Evolutionary conservation across 2,888 invertebrate species (phyloP), one percentile per base, ranked within the genome.

Genomic region (Cristatella mucedo): DNA sequence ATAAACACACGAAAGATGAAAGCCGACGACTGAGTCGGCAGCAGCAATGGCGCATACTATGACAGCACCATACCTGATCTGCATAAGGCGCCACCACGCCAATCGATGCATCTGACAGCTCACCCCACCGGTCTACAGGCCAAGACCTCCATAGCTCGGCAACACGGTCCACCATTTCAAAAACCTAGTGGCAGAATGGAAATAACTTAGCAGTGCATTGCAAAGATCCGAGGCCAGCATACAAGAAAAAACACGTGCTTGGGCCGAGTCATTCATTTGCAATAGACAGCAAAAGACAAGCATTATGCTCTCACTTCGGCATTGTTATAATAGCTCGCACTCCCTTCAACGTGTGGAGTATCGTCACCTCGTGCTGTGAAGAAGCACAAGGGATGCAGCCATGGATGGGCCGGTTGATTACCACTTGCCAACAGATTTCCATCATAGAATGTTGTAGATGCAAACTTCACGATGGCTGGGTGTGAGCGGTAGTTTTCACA

Each of bases 71-170:
- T 43, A 63, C 75, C 69, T 84, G 84, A 65, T 83, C 83, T 1
- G 79, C 74, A 61, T 83, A 84, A 1, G 82, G 82, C 0, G 81
- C 78, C 63, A 84, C 76, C n/a, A 84, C 79, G 1, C 83, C 82
- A 44, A 84, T 80, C 43, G 78, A 77, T 44, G 75, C 76, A 50
- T 81, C 81, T 48, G 61, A 58, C 48, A 75, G 74, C 37, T 77
- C 73, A 46, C 76, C 74, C 36, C 82, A 83, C 2, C 75, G 71
- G 2, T 70, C 63, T 0, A 6, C 24, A 6, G 82, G 82, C 83
- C 83, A 83, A 31, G 72, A 73, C 38, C 74, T 73, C 43, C 76
- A 74, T 45, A 83, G 62, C 51, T 80, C 78, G 4, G 72, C 70
- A 1, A 82, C 80, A 15, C 80, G 69, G 50, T 80, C 80, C 1